Base-by-base conservation (phyloP, 2,797 vertebrate species). In the Molossus alvarezi region DNA sequence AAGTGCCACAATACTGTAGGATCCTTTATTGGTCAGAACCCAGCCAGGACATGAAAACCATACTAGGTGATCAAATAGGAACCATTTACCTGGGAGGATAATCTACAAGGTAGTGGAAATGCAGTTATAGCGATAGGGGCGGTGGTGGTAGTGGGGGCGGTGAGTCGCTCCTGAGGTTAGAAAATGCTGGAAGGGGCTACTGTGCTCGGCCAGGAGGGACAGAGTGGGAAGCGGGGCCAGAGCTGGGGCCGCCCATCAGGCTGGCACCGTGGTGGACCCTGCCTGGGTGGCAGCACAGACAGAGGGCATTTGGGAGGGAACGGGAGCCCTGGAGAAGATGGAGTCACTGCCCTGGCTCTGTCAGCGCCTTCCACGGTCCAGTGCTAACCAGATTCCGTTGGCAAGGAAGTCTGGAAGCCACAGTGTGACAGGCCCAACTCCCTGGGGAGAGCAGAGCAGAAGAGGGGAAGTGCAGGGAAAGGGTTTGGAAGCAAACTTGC, bases 181-280 rank as follows among this genome's bases (percentile, higher is more conserved):
- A 67, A 95, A 72, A n/a, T 90, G 23, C 55, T 29, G 27, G 21
- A 57, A 81, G 17, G 14, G 71, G 12, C 45, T 37, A 8, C 45
- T 23, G 5, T 67, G 53, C 57, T 53, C 72, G 41, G 15, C 57
- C 10, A 41, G 23, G 37, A 77, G 18, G 37, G 9, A 21, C 55
- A 51, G 58, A 37, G 9, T 33, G 10, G 58, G 64, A n/a, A 60
- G 4, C 25, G 18, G 23, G 23, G 12, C 5, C 3, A 9, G 45
- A 48, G 5, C 18, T n/a, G n/a, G 25, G 51, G 45, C 18, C 5
- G 7, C 0, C 2, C 11, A 9, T 0, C 10, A n/a, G 62, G 75
- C 33, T 33, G 45, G 5, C 37, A 77, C 18, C 51, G 33, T 48
- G 6, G 18, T 55, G 33, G 29, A 9, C 27, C 48, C 33, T 76